phyloP scores from a whole-genome alignment of 2,888 invertebrate genomes.

The Idaea biselata region DNA sequence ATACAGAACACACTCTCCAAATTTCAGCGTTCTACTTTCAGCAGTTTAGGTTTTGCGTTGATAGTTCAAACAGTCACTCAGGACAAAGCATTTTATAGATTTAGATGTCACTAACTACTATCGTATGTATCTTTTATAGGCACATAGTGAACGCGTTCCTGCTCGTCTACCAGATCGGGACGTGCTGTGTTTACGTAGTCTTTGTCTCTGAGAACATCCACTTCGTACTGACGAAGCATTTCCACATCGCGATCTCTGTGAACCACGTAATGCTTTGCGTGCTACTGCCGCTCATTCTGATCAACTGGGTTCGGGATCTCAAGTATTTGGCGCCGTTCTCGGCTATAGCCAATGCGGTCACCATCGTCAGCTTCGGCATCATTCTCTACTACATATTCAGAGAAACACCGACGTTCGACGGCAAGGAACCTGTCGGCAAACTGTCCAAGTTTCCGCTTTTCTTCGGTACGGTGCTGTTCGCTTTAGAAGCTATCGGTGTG shows the following conservation, averaged over 20 bases:
- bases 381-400: conserved; percentile 92
- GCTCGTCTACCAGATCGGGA: conserved; percentile 95
- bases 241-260: conserved; percentile 72
- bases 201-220: conserved; percentile 95
- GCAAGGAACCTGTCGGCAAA: conserved; percentile 83
- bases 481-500: conserved; percentile 96
- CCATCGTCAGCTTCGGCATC: conserved; percentile 90
- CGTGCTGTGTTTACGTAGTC: conserved; percentile 97
- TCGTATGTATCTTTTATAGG: conserved; percentile 69
- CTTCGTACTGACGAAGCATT: conserved; percentile 81
- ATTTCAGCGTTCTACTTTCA: too few relatives aligned
- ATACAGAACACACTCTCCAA: too few relatives aligned
- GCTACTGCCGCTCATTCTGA: conserved; percentile 86
- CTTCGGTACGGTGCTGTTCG: conserved; percentile 97
- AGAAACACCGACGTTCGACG: conserved; percentile 83
- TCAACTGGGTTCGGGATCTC: conserved; percentile 91
- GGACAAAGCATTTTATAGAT: too few relatives aligned
- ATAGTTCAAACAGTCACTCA: too few relatives aligned
- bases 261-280: conserved; percentile 86
- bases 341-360: conserved; percentile 91
- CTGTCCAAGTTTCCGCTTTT: conserved; percentile 90
- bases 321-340: conserved; percentile 95
- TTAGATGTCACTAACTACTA: too few relatives aligned
- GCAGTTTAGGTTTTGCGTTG: too few relatives aligned
- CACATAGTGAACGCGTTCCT: conserved; percentile 87